A percentile compares a stretch with the other conserved stretches of the same genome.
Conservation (phyloP, 2,888 invertebrate species). For the Rhagonycha fulva region DNA sequence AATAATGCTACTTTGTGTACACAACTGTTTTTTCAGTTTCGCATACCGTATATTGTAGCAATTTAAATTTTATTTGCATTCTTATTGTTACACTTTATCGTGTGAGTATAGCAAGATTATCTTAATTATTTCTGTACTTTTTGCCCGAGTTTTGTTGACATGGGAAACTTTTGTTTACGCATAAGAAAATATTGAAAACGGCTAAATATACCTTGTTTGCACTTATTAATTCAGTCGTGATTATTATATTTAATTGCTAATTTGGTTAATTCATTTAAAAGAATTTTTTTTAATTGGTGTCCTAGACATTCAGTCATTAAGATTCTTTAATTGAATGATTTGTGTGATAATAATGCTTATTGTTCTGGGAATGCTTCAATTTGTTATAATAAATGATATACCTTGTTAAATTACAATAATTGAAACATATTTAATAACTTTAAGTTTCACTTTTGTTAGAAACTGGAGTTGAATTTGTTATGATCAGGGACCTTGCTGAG, state of each 20-base stretch:
- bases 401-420: background rate
- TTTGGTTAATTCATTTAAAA: background rate
- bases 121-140: constrained; percentile 11
- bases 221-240: background rate
- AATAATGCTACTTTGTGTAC: background rate
- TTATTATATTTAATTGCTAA: background rate
- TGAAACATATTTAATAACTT: background rate
- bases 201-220: background rate
- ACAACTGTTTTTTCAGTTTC: background rate
- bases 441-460: background rate
- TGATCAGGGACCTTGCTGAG: background rate
- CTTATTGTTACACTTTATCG: constrained; percentile 14
- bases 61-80: background rate
- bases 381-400: background rate
- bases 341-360: background rate
- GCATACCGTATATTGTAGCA: background rate
- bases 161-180: constrained; percentile 2
- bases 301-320: background rate
- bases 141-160: background rate
- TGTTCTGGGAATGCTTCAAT: background rate
- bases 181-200: background rate
- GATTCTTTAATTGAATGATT: background rate
- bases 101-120: constrained; percentile 9
- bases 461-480: background rate
- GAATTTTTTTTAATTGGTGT: background rate